phyloP scores from a whole-genome alignment of 2,888 invertebrate species.

The Drosophila recens region DNA sequence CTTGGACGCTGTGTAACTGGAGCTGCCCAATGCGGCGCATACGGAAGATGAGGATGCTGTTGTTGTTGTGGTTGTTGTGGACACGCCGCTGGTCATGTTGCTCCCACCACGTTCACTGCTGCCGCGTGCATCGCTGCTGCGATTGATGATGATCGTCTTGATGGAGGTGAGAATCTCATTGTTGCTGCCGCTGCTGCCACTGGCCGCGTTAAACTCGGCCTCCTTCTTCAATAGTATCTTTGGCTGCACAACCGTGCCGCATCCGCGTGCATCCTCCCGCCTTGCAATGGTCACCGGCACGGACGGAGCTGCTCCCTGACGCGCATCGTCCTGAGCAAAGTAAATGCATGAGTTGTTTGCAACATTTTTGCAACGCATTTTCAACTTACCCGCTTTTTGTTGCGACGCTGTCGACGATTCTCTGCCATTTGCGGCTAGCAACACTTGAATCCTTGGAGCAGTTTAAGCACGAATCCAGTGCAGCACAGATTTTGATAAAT shows the following conservation, averaged over 20 bases:
- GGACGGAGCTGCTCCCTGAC: slow-evolving; percentile 63
- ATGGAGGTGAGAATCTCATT: slow-evolving; percentile 51
- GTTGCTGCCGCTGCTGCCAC: slow-evolving; percentile 35
- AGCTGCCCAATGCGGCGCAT: slow-evolving; percentile 12
- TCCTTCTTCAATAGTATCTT: slow-evolving; percentile 84
- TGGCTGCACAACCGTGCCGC: slow-evolving; percentile 74
- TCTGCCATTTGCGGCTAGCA: slow-evolving; percentile 70
- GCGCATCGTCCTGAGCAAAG: slow-evolving; percentile 48
- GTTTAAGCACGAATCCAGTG: background rate
- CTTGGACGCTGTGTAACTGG: background rate
- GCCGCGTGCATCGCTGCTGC: slow-evolving; percentile 50
- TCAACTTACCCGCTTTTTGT: slow-evolving; percentile 68
- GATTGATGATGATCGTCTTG: slow-evolving; percentile 82
- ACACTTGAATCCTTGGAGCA: background rate
- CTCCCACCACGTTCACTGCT: slow-evolving; percentile 34
- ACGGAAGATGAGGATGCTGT: background rate
- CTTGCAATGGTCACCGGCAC: slow-evolving; percentile 79
- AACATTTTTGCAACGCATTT: background rate
- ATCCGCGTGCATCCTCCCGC: slow-evolving; percentile 64
- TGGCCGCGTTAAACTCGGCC: slow-evolving; percentile 20
- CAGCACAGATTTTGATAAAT: background rate
- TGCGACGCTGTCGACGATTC: slow-evolving; percentile 78
- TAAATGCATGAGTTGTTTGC: background rate
- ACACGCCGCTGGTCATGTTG: background rate
- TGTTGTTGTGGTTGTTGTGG: background rate